Conservation (phyloP, 1,140 invertebrate genomes). For the Plutomurus gul region DNA sequence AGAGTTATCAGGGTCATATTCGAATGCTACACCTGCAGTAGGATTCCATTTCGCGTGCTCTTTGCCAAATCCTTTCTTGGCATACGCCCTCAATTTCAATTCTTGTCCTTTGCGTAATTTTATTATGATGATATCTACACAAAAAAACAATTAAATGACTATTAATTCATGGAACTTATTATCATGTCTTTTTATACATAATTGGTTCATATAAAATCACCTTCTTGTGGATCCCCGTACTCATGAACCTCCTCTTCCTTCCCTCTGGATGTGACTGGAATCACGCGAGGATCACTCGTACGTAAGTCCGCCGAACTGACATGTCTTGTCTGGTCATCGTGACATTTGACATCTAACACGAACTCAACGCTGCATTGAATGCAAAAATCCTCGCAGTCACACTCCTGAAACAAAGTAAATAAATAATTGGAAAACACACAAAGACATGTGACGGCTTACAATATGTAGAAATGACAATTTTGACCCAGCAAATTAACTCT, state of each 20-base stretch:
- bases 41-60: slow-evolving; percentile 99
- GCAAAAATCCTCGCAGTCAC: slow-evolving; percentile 96
- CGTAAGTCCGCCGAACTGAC: slow-evolving; percentile 97
- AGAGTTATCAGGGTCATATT: slow-evolving; percentile 99
- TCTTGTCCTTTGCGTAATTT: slow-evolving; percentile 98
- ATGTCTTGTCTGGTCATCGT: slow-evolving; percentile 87
- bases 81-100: slow-evolving; percentile 92
- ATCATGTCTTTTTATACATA: background rate
- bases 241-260: slow-evolving; percentile 88
- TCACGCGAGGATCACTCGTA: slow-evolving; percentile 84
- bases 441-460: no score
- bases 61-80: slow-evolving; percentile 95
- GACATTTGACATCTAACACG: slow-evolving; percentile 92
- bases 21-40: slow-evolving; percentile 95
- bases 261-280: slow-evolving; percentile 89
- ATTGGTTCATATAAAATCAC: slow-evolving; percentile 61
- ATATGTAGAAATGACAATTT: no score
- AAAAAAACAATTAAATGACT: slow-evolving; percentile 5
- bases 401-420: slow-evolving; percentile 70
- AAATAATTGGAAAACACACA: background rate
- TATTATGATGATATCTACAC: slow-evolving; percentile 88
- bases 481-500: no score
- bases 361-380: slow-evolving; percentile 97
- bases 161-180: background rate
- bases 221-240: slow-evolving; percentile 74